A percentile compares a stretch with the other conserved stretches of the same genome.
Conservation (phyloP, 2,797 vertebrate species). For the Macroramphosus scolopax region DNA sequence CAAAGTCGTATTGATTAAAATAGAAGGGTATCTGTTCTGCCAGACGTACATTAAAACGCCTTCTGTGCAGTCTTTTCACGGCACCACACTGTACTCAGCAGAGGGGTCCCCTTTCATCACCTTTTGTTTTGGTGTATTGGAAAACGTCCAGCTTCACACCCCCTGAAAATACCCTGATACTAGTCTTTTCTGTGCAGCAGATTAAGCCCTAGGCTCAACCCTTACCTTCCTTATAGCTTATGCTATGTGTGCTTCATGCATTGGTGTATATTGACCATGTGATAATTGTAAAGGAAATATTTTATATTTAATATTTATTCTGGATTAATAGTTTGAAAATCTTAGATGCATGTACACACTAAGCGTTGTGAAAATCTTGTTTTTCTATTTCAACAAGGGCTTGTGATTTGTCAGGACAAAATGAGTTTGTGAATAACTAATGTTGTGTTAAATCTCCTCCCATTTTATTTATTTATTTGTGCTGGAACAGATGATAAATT, state of each 20-base stretch:
- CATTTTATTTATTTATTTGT: conserved; percentile 1
- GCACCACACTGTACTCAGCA: background rate
- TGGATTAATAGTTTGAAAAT: conserved; percentile 12
- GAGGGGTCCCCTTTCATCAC: conserved; percentile 2
- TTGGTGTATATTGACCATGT: conserved; percentile 14
- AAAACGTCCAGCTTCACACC: conserved; percentile 16
- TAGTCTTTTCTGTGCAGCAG: conserved; percentile 14
- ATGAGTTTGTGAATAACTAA: conserved; percentile 7
- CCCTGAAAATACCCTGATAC: conserved; percentile 10
- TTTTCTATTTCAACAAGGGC: background rate
- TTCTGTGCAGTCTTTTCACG: background rate
- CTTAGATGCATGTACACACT: background rate
- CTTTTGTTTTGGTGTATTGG: no score
- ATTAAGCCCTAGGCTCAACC: conserved; percentile 27
- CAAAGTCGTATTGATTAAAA: background rate
- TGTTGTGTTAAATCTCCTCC: background rate
- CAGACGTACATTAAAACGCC: background rate
- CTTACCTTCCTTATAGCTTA: conserved; percentile 9
- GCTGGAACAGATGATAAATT: background rate
- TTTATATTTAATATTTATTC: conserved; percentile 16
- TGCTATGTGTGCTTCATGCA: conserved; percentile 1
- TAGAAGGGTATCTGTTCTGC: background rate
- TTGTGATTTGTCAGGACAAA: conserved; percentile 2
- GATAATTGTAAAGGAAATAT: background rate
- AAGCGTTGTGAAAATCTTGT: no score